Evolutionary conservation across 2,797 vertebrate genomes (phyloP).

Genomic region (Spinus pinus): DNA sequence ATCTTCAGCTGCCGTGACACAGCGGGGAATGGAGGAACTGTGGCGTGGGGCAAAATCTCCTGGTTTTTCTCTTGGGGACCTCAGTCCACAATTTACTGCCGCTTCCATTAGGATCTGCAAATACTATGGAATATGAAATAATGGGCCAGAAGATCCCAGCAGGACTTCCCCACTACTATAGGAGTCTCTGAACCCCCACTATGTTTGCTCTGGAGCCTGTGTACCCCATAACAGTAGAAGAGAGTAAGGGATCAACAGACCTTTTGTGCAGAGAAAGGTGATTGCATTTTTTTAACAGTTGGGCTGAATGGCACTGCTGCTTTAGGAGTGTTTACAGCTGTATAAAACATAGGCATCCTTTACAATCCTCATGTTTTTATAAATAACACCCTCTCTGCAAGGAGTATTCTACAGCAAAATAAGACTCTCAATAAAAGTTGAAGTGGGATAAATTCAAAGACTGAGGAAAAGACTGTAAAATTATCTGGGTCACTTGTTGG

Average conservation of each 20-base stretch:
- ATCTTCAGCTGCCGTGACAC: neutral
- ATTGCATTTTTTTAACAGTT: neutral
- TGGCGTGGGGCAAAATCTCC: rapidly evolving
- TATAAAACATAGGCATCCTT: neutral
- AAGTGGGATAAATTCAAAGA: neutral
- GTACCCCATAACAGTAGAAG: neutral
- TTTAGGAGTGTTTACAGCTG: neutral
- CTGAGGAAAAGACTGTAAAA: neutral
- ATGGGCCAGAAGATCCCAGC: neutral
- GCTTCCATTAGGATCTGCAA: neutral
- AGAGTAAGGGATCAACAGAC: neutral
- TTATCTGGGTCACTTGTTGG: neutral
- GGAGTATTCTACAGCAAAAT: neutral
- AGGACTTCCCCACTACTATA: neutral
- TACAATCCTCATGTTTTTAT: neutral
- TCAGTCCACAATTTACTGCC: neutral
- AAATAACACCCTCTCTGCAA: neutral
- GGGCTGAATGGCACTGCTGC: neutral
- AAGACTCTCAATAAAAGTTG: neutral
- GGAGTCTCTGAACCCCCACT: neutral
- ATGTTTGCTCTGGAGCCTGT: neutral
- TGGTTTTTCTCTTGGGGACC: neutral
- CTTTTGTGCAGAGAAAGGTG: neutral
- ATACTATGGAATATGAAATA: neutral
- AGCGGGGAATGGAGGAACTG: rapidly evolving